These are phyloP conservation scores for Strigamia maritima DNA, from an alignment of 2,888 invertebrate genomes.

Conservation along the genomic window DNA sequence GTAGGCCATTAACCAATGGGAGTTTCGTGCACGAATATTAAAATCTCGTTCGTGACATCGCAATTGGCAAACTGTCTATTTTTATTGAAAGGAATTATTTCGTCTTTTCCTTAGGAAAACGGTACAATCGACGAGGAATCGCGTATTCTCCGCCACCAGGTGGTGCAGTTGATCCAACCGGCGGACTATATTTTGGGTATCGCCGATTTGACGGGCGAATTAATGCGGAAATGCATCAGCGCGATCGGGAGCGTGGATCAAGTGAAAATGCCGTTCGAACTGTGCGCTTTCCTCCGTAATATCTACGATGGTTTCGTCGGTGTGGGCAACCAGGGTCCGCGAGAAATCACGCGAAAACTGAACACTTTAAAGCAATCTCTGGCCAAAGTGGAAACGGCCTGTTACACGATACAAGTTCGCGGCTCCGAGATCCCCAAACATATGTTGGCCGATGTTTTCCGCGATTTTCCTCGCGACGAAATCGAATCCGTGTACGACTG, in stretches of 20 bases:
- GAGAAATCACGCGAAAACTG: constrained; percentile 69
- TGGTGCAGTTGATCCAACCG: constrained; percentile 48
- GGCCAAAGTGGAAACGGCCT: constrained; percentile 76
- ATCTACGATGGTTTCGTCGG: constrained; percentile 58
- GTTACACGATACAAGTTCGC: constrained; percentile 73
- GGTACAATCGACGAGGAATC: background rate
- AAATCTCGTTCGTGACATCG: no score
- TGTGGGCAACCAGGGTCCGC: constrained; percentile 56
- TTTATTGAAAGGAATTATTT: background rate
- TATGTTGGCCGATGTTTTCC: constrained; percentile 61
- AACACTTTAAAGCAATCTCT: constrained; percentile 70
- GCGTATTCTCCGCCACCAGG: background rate
- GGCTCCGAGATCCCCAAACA: constrained; percentile 75
- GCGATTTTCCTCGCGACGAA: constrained; percentile 4
- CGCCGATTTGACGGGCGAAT: constrained; percentile 82
- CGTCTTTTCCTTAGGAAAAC: background rate
- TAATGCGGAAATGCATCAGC: constrained; percentile 85
- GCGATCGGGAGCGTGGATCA: constrained; percentile 70
- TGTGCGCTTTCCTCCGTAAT: constrained; percentile 67
- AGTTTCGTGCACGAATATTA: no score
- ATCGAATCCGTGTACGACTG: background rate
- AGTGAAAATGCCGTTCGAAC: constrained; percentile 62
- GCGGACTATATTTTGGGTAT: constrained; percentile 70
- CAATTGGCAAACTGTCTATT: no score
- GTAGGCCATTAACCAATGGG: no score